A percentile compares a stretch with the other conserved stretches of the same genome.
phyloP scores from a whole-genome alignment of 2,888 invertebrate species.

The Acrobasis repandana region DNA sequence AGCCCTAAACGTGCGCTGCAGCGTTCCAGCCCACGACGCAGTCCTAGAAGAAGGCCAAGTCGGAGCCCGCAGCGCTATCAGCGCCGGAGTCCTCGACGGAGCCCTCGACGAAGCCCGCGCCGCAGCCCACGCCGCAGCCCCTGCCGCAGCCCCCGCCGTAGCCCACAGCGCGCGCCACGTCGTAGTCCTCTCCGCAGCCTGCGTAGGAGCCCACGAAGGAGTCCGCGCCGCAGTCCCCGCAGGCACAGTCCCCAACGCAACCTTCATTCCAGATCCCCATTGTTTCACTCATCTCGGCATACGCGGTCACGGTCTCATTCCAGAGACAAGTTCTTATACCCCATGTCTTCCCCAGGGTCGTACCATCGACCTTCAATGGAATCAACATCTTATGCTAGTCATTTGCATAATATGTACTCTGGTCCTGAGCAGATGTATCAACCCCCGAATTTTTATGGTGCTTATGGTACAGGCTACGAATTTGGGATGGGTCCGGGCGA shows the following conservation, averaged over 20 bases:
- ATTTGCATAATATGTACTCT: slow-evolving; percentile 20
- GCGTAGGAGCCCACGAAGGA: slow-evolving; percentile 21
- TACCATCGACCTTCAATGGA: slow-evolving; percentile 26
- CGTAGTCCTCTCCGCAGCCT: background rate
- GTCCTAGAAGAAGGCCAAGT: slow-evolving; percentile 21
- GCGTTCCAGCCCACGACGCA: slow-evolving; percentile 33
- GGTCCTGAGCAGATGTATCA: slow-evolving; percentile 33
- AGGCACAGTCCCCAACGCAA: slow-evolving; percentile 27
- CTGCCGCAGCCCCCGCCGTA: slow-evolving; percentile 26
- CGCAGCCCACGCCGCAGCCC: background rate
- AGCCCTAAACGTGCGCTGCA: slow-evolving; percentile 29
- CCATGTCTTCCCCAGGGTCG: slow-evolving; percentile 25
- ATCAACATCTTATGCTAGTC: slow-evolving; percentile 4
- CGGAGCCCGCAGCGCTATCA: slow-evolving; percentile 11
- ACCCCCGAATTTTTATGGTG: slow-evolving; percentile 43
- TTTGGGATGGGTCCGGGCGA: slow-evolving; percentile 43
- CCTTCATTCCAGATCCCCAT: slow-evolving; percentile 40
- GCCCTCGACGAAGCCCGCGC: slow-evolving; percentile 34
- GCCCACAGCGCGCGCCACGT: slow-evolving; percentile 14
- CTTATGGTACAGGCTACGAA: slow-evolving; percentile 46
- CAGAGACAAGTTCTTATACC: slow-evolving; percentile 54
- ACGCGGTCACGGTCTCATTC: slow-evolving; percentile 35
- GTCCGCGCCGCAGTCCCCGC: slow-evolving; percentile 19
- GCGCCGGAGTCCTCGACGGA: slow-evolving; percentile 32
- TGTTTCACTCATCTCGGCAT: slow-evolving; percentile 22